phyloP scores from a whole-genome alignment of 2,113 vertebrate species.

The Actenoides hombroni region DNA sequence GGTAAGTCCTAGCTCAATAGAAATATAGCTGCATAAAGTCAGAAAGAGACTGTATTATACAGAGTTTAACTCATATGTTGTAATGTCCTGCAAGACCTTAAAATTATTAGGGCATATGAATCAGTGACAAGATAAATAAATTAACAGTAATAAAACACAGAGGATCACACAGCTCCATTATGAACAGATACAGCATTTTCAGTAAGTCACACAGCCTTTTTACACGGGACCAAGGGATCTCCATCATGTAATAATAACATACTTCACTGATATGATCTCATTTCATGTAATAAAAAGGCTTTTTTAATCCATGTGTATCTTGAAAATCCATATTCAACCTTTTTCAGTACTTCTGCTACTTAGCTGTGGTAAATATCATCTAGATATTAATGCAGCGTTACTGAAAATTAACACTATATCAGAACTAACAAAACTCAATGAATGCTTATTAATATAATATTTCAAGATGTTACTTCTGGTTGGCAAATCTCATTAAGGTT shows the following conservation, averaged over 20 bases:
- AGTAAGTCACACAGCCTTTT: background rate
- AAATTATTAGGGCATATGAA: background rate
- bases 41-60: background rate
- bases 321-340: background rate
- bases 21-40: background rate
- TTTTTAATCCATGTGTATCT: background rate
- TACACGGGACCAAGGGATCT: background rate
- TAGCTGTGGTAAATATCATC: background rate
- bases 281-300: background rate
- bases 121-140: background rate
- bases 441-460: background rate
- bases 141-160: background rate
- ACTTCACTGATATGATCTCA: background rate
- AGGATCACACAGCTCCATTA: background rate
- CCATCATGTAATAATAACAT: background rate
- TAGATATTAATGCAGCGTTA: background rate
- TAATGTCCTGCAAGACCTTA: background rate
- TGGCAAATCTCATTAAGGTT: conserved; percentile 32
- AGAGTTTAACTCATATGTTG: background rate
- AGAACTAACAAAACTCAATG: conserved; percentile 12
- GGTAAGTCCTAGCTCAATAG: background rate
- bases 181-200: background rate
- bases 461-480: background rate
- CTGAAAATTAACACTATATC: background rate
- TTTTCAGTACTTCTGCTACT: background rate